Evolutionary conservation across 2,888 invertebrate species (phyloP), one percentile per base, ranked within the genome.

Genomic region (Brenthis ino): DNA sequence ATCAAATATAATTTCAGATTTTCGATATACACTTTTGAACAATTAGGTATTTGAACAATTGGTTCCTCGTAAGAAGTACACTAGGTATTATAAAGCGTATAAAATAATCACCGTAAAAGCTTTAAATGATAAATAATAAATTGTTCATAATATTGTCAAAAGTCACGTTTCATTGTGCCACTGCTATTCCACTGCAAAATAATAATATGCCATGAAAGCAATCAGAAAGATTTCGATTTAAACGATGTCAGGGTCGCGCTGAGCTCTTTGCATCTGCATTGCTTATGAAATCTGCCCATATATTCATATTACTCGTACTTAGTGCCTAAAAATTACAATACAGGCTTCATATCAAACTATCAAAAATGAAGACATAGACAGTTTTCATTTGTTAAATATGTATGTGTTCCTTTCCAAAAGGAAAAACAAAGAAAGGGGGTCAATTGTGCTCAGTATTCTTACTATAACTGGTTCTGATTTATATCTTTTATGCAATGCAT

Each of bases 191-290:
- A 28, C 16, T 50, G 50, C 60, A 11, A 57, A 11, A n/a, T 53
- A 43, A 43, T 43, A 43, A 43, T 43, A 57, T 43, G 47, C 43
- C 37, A 64, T 55, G 57, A 66, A 60, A 66, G 28, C 20, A 8
- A 60, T 20, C 58, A 47, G 53, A 47, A 28, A 66, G 47, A 60
- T 48, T 56, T 61, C 20, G 54, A 58, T 13, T 6, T 12, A 28
- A 60, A 65, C 28, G 43, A 28, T 69, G 60, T 65, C 61, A 69
- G 51, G 65, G 60, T 61, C 65, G 60, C 47, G 47, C 33, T 43
- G 63, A 57, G 43, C 50, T 54, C 58, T 50, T 54, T 64, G 6
- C 54, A 64, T 60, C 68, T 56, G 64, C 55, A 60, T n/a, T 55
- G 60, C 50, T 64, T 57, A 57, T 58, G 68, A 64, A 64, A 57